These are phyloP conservation scores for Typhlomys cinereus DNA, from an alignment of 2,113 vertebrate genomes.

Conservation along the genomic window DNA sequence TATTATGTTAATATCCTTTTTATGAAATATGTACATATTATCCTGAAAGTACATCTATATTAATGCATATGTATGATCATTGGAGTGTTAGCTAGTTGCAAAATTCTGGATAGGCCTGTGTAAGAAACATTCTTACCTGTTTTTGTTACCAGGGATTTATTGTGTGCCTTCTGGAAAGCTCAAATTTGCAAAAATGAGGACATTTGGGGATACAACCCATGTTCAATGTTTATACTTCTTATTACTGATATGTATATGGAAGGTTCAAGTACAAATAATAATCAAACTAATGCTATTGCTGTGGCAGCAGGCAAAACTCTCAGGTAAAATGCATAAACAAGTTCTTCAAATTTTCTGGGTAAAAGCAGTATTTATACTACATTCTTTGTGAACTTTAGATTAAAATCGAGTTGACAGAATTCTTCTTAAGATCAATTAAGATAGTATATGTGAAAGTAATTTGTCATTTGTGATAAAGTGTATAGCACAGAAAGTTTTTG, in stretches of 20 bases:
- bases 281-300: background rate
- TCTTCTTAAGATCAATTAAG: background rate
- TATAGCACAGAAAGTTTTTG: background rate
- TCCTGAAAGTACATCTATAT: background rate
- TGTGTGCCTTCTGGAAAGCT: background rate
- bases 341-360: background rate
- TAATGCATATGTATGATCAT: background rate
- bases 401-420: background rate
- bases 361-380: background rate
- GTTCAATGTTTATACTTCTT: background rate
- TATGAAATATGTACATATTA: background rate
- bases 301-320: background rate
- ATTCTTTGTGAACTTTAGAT: background rate
- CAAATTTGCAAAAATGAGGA: background rate
- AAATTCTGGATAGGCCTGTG: background rate
- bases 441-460: background rate
- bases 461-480: background rate
- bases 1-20: no score
- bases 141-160: background rate
- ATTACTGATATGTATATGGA: background rate
- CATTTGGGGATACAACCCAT: background rate
- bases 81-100: background rate
- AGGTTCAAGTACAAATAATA: background rate
- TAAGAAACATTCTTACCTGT: background rate
- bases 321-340: background rate